Percentiles rank a stretch among this genome's conserved stretches.
Conservation (phyloP, 2,797 vertebrate species). For the Labroides dimidiatus region DNA sequence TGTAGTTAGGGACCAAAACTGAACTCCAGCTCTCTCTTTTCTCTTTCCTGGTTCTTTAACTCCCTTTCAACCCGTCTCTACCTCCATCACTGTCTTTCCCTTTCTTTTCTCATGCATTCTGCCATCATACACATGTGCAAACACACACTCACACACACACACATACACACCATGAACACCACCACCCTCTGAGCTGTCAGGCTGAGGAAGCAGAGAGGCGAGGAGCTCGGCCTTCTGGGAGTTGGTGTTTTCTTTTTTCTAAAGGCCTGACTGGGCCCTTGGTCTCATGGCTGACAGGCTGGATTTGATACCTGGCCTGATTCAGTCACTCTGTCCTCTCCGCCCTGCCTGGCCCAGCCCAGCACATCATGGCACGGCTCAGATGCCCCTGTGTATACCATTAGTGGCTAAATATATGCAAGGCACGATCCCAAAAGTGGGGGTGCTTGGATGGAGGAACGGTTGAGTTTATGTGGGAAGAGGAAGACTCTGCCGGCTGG, state of each 20-base stretch:
- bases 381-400: constrained; percentile 57
- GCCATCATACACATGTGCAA: constrained; percentile 7
- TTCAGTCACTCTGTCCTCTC: constrained; percentile 76
- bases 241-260: constrained; percentile 60
- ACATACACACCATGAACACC: constrained; percentile 25
- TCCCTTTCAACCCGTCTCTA: constrained; percentile 25
- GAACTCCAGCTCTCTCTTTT: constrained; percentile 4
- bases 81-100: constrained; percentile 14
- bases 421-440: constrained; percentile 46
- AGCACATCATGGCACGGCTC: constrained; percentile 49
- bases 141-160: constrained; percentile 27
- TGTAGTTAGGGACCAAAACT: constrained; percentile 7
- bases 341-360: constrained; percentile 32
- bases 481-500: background rate
- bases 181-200: constrained; percentile 64
- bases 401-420: constrained; percentile 74
- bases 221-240: constrained; percentile 74
- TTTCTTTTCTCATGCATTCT: background rate
- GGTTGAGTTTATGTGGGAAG: background rate
- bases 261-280: constrained; percentile 66
- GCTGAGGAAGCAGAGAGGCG: constrained; percentile 45
- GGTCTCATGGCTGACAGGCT: constrained; percentile 72
- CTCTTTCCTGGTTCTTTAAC: constrained; percentile 1
- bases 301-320: constrained; percentile 81
- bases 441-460: constrained; percentile 12